Conservation (phyloP, 2,113 vertebrate species). For the Caranx ignobilis region DNA sequence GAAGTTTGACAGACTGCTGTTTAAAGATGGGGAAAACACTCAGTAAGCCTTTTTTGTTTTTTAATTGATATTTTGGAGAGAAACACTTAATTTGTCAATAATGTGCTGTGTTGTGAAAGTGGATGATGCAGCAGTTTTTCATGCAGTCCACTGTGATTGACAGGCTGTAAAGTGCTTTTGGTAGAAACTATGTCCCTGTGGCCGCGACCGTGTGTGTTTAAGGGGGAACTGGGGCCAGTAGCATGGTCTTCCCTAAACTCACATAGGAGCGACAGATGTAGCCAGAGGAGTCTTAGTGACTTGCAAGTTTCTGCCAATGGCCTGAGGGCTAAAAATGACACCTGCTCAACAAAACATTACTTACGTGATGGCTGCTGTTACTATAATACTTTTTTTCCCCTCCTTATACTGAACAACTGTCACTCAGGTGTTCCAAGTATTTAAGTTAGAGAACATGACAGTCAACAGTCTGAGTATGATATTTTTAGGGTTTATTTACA, state of each 20-base stretch:
- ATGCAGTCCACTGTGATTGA: constrained; percentile 64
- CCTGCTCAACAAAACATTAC: constrained; percentile 72
- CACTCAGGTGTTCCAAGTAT: constrained; percentile 2
- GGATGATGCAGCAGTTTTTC: constrained; percentile 60
- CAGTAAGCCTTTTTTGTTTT: background rate
- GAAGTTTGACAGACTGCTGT: constrained; percentile 4
- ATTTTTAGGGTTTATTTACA: background rate
- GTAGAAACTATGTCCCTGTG: constrained; percentile 69
- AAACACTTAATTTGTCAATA: constrained; percentile 31
- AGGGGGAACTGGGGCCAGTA: constrained; percentile 64
- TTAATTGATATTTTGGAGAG: background rate
- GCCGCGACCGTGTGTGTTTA: constrained; percentile 66
- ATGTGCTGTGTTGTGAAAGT: constrained; percentile 36
- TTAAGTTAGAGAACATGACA: background rate
- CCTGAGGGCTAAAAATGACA: constrained; percentile 73
- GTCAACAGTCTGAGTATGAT: background rate
- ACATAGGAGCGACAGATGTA: constrained; percentile 67
- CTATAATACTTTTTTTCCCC: background rate
- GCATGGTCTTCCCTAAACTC: constrained; percentile 71
- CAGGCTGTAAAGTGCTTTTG: constrained; percentile 63
- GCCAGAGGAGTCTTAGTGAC: constrained; percentile 68
- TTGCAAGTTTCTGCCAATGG: constrained; percentile 67
- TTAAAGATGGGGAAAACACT: constrained; percentile 11
- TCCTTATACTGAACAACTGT: background rate
- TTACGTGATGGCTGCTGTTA: constrained; percentile 47